phyloP scores from a whole-genome alignment of 2,797 vertebrate species.

The Potorous gilbertii region DNA sequence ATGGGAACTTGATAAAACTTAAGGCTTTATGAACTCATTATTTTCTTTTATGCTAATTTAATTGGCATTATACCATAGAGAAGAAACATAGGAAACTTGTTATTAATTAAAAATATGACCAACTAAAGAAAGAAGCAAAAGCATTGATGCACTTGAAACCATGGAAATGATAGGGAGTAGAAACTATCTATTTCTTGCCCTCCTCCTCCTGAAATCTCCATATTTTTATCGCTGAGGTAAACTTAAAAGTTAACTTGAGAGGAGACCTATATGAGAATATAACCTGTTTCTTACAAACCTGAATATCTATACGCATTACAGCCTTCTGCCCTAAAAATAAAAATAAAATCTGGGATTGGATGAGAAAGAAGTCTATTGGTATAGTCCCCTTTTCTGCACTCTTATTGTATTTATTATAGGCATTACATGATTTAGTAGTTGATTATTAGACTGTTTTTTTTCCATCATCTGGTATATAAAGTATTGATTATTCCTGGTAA shows the following conservation, averaged over 20 bases:
- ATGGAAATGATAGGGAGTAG: neutral
- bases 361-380: neutral
- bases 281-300: neutral
- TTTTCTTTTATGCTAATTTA: neutral
- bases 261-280: neutral
- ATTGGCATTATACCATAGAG: neutral
- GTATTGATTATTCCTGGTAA: neutral
- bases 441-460: neutral
- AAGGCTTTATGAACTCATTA: neutral
- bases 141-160: neutral
- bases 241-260: neutral
- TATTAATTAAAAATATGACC: neutral
- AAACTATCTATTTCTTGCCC: neutral
- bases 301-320: neutral
- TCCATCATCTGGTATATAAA: neutral
- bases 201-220: neutral
- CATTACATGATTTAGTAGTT: neutral
- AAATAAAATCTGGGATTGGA: slow-evolving; percentile 4
- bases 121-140: neutral
- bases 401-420: neutral
- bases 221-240: neutral
- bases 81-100: neutral
- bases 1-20: neutral
- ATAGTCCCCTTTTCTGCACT: neutral
- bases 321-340: slow-evolving; percentile 1